A percentile compares a stretch with the other conserved stretches of the same genome.
phyloP scores from a whole-genome alignment of 2,113 vertebrate genomes.

The Lampris megalopsis region DNA sequence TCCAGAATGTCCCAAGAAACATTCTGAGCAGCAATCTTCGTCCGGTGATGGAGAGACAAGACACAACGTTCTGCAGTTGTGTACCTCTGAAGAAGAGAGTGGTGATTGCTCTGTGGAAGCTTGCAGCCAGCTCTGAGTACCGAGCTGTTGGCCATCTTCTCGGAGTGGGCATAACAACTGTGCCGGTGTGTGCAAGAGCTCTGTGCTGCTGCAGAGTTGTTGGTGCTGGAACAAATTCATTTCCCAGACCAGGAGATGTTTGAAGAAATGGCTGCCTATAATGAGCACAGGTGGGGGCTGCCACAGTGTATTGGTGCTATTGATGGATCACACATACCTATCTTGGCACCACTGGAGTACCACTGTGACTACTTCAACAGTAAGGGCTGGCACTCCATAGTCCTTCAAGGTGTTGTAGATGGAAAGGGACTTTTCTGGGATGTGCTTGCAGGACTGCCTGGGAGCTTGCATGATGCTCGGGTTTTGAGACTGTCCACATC shows the following conservation, averaged over 20 bases:
- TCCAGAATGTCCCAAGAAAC: conserved; percentile 45
- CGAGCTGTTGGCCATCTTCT: conserved; percentile 34
- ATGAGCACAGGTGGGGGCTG: too few relatives aligned
- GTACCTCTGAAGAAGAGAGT: conserved; percentile 34
- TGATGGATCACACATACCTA: too few relatives aligned
- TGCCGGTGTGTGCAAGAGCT: conserved; percentile 39
- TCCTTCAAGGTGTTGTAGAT: neutral
- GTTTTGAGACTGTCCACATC: conserved; percentile 12
- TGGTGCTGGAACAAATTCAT: too few relatives aligned
- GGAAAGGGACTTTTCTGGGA: neutral
- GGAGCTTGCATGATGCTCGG: conserved; percentile 17
- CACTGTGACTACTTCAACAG: too few relatives aligned
- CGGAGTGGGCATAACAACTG: conserved; percentile 34
- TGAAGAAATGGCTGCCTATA: too few relatives aligned
- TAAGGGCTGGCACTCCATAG: neutral
- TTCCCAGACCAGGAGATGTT: too few relatives aligned
- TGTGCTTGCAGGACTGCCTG: conserved; percentile 10
- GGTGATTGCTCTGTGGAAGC: conserved; percentile 43
- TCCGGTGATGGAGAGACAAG: conserved; percentile 25
- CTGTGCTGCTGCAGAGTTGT: neutral
- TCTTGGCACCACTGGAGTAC: too few relatives aligned
- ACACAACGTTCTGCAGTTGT: conserved; percentile 22
- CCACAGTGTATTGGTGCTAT: too few relatives aligned
- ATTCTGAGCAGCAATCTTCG: conserved; percentile 24
- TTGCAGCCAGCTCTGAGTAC: conserved; percentile 28